These are phyloP conservation scores for Caenorhabditis panamensis DNA, from an alignment of 2,888 invertebrate genomes.

Conservation along the genomic window DNA sequence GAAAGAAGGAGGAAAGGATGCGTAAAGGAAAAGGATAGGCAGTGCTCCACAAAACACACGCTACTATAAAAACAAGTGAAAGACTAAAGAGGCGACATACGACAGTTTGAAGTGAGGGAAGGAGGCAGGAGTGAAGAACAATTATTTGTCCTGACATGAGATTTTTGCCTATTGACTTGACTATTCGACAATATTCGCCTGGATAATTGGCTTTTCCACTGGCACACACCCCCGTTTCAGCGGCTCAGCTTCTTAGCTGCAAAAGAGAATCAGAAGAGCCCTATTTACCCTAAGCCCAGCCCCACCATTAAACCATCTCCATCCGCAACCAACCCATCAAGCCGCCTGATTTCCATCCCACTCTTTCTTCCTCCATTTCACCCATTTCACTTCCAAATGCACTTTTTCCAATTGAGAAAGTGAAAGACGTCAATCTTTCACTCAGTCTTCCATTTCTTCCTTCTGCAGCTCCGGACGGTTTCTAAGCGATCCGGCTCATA, in stretches of 20 bases:
- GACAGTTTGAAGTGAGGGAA: slow-evolving; percentile 33
- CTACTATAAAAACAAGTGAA: slow-evolving; percentile 58
- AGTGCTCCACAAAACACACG: slow-evolving; percentile 35
- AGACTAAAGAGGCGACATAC: slow-evolving; percentile 45
- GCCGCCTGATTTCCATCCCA: slow-evolving; percentile 25
- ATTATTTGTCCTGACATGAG: slow-evolving; percentile 61
- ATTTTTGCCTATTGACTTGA: slow-evolving; percentile 53
- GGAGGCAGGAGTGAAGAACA: slow-evolving; percentile 44
- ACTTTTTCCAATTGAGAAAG: slow-evolving; percentile 29
- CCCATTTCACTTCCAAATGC: slow-evolving; percentile 4
- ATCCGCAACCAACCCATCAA: slow-evolving; percentile 11
- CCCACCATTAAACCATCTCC: slow-evolving; percentile 21
- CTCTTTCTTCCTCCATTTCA: slow-evolving; percentile 26
- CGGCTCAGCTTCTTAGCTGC: slow-evolving; percentile 1
- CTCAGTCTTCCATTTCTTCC: neutral
- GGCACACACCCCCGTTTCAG: neutral
- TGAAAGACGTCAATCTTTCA: slow-evolving; percentile 33
- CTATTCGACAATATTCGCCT: slow-evolving; percentile 49
- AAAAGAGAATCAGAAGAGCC: neutral
- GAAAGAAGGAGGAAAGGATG: slow-evolving; percentile 7
- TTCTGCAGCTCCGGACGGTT: slow-evolving; percentile 25
- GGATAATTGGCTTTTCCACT: slow-evolving; percentile 34
- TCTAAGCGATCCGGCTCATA: slow-evolving; percentile 44
- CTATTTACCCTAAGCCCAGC: neutral
- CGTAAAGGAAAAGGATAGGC: slow-evolving; percentile 35